Evolutionary conservation across 2,888 invertebrate species (phyloP), one percentile per base, ranked within the genome.

Genomic region (Polia nebulosa): DNA sequence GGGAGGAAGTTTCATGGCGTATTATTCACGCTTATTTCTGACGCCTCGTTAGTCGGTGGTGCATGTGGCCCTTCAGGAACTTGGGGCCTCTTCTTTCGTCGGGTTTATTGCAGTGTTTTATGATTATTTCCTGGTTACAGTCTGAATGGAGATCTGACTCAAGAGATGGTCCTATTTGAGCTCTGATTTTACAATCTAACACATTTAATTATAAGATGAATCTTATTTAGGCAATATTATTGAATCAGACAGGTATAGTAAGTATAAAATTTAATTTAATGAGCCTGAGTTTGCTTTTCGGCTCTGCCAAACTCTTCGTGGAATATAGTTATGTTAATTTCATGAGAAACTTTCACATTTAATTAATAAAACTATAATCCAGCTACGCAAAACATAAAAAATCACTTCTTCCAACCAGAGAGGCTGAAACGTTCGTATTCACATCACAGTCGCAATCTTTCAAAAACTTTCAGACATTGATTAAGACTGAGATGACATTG

Each of bases 11-110:
- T 72, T 76, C 67, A 56, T 39, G 49, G 69, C 44, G 62, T 62
- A 72, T 77, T 77, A 77, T 77, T 77, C 73, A 69, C 73, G 74
- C 64, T 76, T 73, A 68, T 57, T 49, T 57, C 81, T 66, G 56
- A 65, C 62, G 67, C 78, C 53, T 78, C 17, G 66, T 67, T 74
- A 65, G 49, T 3, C 5, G 17, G 72, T 44, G 13, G 44, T 65
- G 29, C 49, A 41, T 39, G 64, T 44, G 55, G 58, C 45, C 41
- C 55, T 49, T 56, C 2, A 57, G 63, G 52, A 62, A 29, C 62
- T 41, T 57, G 2, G 55, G 9, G 11, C 59, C 53, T 51, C 36
- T 39, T n/a, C 32, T 72, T 36, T 1, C 15, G 39, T 6, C 0
- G 17, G 9, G 52, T 72, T 77, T 57, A 62, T 39, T 22, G 34